Percentiles rank a stretch among this genome's conserved stretches.
These are phyloP conservation scores for Lagenorhynchus albirostris DNA, from an alignment of 2,113 vertebrate genomes.

Conservation along the genomic window DNA sequence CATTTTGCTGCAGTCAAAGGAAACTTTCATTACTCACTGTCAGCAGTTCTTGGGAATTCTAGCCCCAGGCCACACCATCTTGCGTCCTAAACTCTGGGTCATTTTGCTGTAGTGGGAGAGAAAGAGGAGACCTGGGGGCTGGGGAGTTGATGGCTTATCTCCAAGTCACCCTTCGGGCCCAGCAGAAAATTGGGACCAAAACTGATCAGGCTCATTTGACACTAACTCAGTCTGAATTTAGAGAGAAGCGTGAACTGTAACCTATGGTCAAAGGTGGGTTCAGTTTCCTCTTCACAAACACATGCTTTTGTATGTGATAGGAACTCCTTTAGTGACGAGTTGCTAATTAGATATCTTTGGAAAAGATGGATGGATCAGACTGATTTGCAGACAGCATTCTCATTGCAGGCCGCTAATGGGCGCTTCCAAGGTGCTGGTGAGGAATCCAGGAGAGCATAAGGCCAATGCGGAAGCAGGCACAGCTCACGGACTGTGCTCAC, in stretches of 20 bases:
- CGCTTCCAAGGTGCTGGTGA: not conserved
- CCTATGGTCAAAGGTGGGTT: not conserved
- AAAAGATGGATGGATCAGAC: not conserved
- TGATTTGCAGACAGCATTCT: not conserved
- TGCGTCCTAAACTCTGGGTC: not conserved
- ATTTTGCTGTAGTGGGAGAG: too few relatives aligned
- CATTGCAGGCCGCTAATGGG: not conserved
- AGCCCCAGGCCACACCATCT: not conserved
- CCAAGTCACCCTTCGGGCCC: not conserved
- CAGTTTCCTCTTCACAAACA: not conserved
- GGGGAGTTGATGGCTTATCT: not conserved
- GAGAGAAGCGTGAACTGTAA: not conserved
- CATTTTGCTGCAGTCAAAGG: not conserved
- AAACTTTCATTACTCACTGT: not conserved
- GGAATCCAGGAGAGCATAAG: not conserved
- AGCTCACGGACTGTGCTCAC: not conserved
- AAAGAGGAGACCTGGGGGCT: not conserved
- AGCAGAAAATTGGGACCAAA: not conserved
- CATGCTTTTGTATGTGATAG: not conserved
- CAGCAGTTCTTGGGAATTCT: not conserved
- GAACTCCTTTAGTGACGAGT: not conserved
- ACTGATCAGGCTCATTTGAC: not conserved
- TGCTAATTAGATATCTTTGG: not conserved
- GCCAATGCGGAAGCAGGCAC: fast-evolving
- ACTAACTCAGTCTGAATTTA: not conserved